A percentile compares a stretch with the other conserved stretches of the same genome.
Evolutionary conservation across 2,888 invertebrate species (phyloP).

Genomic region (Hymenopus coronatus): DNA sequence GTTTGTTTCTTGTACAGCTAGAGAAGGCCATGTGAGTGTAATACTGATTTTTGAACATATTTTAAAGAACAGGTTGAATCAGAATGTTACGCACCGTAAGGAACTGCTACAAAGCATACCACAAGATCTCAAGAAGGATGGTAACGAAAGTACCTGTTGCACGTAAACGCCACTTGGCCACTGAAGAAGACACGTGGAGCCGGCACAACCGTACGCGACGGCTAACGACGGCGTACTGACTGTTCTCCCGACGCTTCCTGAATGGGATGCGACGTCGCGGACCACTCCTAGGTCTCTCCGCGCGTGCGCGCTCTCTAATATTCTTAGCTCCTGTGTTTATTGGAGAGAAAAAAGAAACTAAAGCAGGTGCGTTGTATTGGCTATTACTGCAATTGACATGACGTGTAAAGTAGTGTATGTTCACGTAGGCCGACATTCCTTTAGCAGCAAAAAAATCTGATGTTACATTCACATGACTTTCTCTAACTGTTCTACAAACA

Average conservation of each 20-base stretch:
- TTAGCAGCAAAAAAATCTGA: no score
- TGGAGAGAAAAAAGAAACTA: neutral
- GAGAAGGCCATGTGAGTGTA: no score
- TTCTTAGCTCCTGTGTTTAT: neutral
- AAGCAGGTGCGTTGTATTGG: neutral
- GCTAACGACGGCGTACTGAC: neutral
- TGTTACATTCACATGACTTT: no score
- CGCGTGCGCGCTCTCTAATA: neutral
- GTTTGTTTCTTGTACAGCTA: no score
- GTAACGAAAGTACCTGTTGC: neutral
- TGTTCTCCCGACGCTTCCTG: neutral
- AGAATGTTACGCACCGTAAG: no score
- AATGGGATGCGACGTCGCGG: neutral
- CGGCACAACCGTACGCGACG: neutral
- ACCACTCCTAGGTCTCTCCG: neutral
- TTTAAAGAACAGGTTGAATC: no score
- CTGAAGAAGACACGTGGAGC: neutral
- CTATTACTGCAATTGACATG: neutral
- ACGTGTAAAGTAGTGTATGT: neutral
- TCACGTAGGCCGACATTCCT: neutral
- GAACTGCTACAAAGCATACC: no score
- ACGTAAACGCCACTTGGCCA: no score
- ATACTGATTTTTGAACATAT: no score
- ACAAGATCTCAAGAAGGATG: no score
- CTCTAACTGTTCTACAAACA: no score